Base-by-base conservation (phyloP, 2,888 invertebrate species). In the Schizotus pectinicornis region DNA sequence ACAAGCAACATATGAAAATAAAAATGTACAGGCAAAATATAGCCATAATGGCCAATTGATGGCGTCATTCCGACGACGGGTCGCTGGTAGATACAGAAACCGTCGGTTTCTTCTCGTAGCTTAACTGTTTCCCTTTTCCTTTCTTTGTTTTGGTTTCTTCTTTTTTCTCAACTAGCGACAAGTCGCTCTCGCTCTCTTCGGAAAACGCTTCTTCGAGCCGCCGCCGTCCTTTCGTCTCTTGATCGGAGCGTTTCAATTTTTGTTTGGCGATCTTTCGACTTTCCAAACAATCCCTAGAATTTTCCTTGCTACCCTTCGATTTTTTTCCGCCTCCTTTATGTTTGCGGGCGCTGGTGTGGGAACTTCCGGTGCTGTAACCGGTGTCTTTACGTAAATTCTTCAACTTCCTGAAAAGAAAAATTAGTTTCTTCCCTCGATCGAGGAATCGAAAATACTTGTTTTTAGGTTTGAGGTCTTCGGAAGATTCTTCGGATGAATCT, bases 281-380 rank as follows among this genome's bases (percentile, higher is more conserved):
- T 7, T 77, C 77, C 2, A 38, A 35, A 6, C 63, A 55, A 12
- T 72, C 72, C 50, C 61, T 67, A n/a, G 63, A 57, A 62, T 67
- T 31, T 62, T 70, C 6, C 52, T n/a, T n/a, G n/a, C 66, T 14
- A 52, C 68, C 57, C 55, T 70, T 42, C 1, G 55, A 39, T 63
- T 75, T 37, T 60, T 70, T 31, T 72, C 70, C 69, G 1, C 65
- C 51, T 67, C 71, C 6, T 69, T 69, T 32, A 65, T 74, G 49
- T 67, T 64, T 50, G 68, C 62, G 42, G 39, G 41, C 62, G 51
- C 85, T 81, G 59, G 83, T 83, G 66, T 85, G 84, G 0, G 87
- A 87, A 74, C 86, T 88, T 48, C 85, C 88, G 1, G 88, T 88
- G 1, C 87, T 88, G 68, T 88, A 88, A 7, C 88, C 88, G 0